Evolutionary conservation across 2,797 vertebrate species (phyloP).

Genomic region (Argyrosomus regius): DNA sequence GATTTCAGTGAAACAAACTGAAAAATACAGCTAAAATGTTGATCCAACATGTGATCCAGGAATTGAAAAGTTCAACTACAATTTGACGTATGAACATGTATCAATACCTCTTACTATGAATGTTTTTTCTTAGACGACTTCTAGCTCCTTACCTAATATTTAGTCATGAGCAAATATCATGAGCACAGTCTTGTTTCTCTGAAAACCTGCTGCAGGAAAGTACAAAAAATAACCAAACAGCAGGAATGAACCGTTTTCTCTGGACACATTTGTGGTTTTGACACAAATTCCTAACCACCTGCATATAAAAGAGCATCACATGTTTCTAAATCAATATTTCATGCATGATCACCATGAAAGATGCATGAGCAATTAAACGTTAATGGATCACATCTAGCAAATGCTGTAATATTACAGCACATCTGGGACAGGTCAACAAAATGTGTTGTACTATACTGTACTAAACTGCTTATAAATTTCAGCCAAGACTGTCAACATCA

Average conservation of each 20-base stretch:
- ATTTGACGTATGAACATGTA: no score
- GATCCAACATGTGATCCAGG: no score
- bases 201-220: no score
- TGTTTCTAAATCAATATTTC: constrained; percentile 54
- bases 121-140: no score
- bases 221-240: not conserved
- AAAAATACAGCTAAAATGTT: no score
- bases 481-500: no score
- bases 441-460: not conserved
- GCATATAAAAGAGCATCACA: not conserved
- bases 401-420: constrained; percentile 6
- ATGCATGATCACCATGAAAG: constrained; percentile 40
- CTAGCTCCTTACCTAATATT: not conserved
- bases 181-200: not conserved
- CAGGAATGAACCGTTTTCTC: not conserved
- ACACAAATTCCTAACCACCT: not conserved
- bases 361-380: constrained; percentile 49
- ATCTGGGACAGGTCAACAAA: not conserved
- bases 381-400: constrained; percentile 18
- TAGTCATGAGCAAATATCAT: not conserved
- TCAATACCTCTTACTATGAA: no score
- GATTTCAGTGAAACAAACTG: no score
- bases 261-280: not conserved
- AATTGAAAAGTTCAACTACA: no score
- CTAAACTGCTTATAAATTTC: no score